These are phyloP conservation scores for Tortricodes alternella DNA, from an alignment of 2,888 invertebrate species.

Conservation along the genomic window DNA sequence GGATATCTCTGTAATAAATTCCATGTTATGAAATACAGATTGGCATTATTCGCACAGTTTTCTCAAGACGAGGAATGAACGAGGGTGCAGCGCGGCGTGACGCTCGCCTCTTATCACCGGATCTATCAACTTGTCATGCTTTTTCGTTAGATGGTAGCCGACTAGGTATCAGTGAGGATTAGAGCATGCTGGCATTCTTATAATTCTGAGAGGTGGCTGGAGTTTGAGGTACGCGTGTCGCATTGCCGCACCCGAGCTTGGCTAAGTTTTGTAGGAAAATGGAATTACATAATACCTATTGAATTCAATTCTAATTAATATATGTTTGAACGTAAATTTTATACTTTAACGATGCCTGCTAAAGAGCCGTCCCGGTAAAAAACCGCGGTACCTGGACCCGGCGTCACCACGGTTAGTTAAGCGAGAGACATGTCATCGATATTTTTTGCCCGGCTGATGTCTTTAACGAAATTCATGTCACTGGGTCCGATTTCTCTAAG, in stretches of 20 bases:
- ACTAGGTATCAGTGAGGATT: conserved; percentile 52
- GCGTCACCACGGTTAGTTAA: conserved; percentile 64
- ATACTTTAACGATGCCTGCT: conserved; percentile 75
- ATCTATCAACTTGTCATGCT: conserved; percentile 59
- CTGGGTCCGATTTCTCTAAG: conserved; percentile 79
- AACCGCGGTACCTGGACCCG: conserved; percentile 62
- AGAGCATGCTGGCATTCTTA: conserved; percentile 41
- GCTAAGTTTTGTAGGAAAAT: not conserved
- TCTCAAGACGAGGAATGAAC: conserved; percentile 53
- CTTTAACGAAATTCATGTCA: conserved; percentile 81
- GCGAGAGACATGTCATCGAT: conserved; percentile 71
- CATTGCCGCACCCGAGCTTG: no score
- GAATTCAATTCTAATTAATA: conserved; percentile 51
- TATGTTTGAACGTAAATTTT: conserved; percentile 72
- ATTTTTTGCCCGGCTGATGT: conserved; percentile 77
- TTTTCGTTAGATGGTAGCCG: conserved; percentile 56
- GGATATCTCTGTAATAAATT: conserved; percentile 60
- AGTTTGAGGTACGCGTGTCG: no score
- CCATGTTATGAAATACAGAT: conserved; percentile 56
- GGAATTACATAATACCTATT: not conserved
- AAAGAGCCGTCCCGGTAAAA: conserved; percentile 59
- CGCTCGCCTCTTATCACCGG: conserved; percentile 52
- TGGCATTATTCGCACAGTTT: conserved; percentile 58
- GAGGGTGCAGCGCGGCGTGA: conserved; percentile 53
- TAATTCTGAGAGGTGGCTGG: conserved; percentile 37